phyloP scores from a whole-genome alignment of 2,113 vertebrate species.

The Genyomyrus donnyi region DNA sequence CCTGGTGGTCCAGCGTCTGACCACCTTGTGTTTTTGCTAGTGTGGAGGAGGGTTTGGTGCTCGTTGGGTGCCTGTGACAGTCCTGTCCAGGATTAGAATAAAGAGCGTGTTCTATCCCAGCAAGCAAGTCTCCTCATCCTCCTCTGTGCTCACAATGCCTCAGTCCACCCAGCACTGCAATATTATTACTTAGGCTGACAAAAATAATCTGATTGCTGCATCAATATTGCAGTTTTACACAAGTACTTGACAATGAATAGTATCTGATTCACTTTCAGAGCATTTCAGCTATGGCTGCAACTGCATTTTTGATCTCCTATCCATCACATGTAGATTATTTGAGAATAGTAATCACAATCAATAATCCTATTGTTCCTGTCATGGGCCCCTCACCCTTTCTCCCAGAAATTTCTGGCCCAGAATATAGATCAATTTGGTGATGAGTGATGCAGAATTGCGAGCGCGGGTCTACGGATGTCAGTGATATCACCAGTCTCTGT shows the following conservation, averaged over 20 bases:
- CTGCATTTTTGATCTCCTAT: not conserved
- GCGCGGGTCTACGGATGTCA: not conserved
- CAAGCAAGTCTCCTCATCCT: too few species aligned
- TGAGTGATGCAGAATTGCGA: constrained; percentile 5
- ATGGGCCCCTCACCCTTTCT: not conserved
- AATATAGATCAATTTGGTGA: constrained; percentile 17
- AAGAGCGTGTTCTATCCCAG: too few species aligned
- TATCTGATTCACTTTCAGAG: not conserved
- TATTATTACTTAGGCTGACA: not conserved
- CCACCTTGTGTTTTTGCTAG: too few species aligned
- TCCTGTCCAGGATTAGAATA: too few species aligned
- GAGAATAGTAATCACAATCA: constrained; percentile 12
- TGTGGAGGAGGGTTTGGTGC: too few species aligned
- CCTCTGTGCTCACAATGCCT: too few species aligned
- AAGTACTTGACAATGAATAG: not conserved
- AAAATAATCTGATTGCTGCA: not conserved
- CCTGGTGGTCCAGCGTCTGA: too few species aligned
- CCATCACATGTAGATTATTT: constrained; percentile 11
- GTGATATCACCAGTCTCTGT: not conserved
- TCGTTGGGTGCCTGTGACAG: too few species aligned
- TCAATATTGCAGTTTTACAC: not conserved
- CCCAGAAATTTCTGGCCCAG: constrained; percentile 6
- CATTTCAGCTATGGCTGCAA: not conserved
- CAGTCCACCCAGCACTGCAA: not conserved
- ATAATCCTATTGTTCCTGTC: constrained; percentile 20